Evolutionary conservation across 2,797 vertebrate genomes (phyloP), one percentile per base, ranked within the genome.

Genomic region (Anableps anableps): DNA sequence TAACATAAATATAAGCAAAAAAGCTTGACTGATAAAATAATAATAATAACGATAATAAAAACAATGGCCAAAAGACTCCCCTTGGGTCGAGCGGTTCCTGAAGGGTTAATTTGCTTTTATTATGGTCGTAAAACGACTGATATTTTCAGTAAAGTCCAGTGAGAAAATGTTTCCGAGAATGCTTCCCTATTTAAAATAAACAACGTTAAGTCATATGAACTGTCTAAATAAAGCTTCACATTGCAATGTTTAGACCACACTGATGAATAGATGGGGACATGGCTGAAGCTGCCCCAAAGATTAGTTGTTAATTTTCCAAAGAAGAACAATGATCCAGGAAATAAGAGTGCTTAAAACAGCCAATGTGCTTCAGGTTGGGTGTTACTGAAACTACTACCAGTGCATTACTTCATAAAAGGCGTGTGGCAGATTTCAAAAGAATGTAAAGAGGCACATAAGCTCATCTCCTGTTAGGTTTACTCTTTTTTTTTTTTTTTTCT

Each of bases 401-500:
- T 36, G 11, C 0, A 3, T 50, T 19, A n/a, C 50, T 23, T 45
- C 16, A 66, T 31, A 51, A 31, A 0, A 79, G 53, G 70, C 45
- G 4, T 34, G 1, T 5, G 1, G 64, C 10, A 38, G 1, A 53
- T 29, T 72, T 77, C 51, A 26, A 5, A 36, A 62, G 29, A 48
- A 2, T 7, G 4, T 13, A 75, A 23, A 1, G 36, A 41, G 17
- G 2, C 4, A 31, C 26, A 19, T 9, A 1, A 80, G 45, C 21
- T 81, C n/a, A 80, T n/a, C 1, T 2, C 10, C 36, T 71, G 68
- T 43, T 68, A 41, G 23, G 3, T 41, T 21, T 70, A 38, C 9
- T 38, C 38, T 77, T 38, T 84, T 2, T 36, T 86, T 74, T 88
- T 23, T 74, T 66, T 70, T 19, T 51, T 43, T 26, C 41, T 72